A percentile compares a stretch with the other conserved stretches of the same genome.
phyloP scores from a whole-genome alignment of 1,140 invertebrate species.

The Heterodera schachtii region DNA sequence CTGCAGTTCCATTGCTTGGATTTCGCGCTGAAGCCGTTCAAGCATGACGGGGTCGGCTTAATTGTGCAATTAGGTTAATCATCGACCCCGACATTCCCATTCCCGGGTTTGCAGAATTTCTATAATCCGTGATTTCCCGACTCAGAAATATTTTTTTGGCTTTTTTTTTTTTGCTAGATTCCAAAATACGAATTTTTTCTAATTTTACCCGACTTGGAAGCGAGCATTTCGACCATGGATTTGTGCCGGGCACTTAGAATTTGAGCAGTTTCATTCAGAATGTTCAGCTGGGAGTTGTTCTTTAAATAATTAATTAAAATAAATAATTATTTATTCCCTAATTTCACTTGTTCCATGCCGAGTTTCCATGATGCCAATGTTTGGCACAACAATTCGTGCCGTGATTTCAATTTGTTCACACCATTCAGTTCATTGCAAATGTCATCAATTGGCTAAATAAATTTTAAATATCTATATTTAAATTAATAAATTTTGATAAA shows the following conservation, averaged over 20 bases:
- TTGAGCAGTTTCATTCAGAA: constrained; percentile 29
- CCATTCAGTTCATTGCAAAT: constrained; percentile 28
- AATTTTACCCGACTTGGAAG: background rate
- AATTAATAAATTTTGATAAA: no score
- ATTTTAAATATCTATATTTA: background rate
- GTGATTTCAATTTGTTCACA: constrained; percentile 26
- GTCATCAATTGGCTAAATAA: constrained; percentile 30
- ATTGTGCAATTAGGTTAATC: background rate
- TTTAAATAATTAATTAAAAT: background rate
- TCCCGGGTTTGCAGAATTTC: no score
- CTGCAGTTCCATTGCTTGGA: constrained; percentile 18
- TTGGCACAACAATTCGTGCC: constrained; percentile 33
- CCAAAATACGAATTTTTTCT: background rate
- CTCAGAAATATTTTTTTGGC: background rate
- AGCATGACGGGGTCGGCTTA: constrained; percentile 17
- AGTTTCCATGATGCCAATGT: constrained; percentile 29
- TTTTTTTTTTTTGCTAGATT: no score
- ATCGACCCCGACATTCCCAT: no score
- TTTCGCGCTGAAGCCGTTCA: constrained; percentile 18
- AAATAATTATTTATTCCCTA: background rate
- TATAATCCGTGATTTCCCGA: no score
- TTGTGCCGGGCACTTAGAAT: constrained; percentile 20
- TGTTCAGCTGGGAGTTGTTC: constrained; percentile 29
- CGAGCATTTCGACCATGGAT: constrained; percentile 14
- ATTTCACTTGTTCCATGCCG: constrained; percentile 25